Evolutionary conservation across 2,113 vertebrate species (phyloP), one percentile per base, ranked within the genome.

Genomic region (Cisticola juncidis): DNA sequence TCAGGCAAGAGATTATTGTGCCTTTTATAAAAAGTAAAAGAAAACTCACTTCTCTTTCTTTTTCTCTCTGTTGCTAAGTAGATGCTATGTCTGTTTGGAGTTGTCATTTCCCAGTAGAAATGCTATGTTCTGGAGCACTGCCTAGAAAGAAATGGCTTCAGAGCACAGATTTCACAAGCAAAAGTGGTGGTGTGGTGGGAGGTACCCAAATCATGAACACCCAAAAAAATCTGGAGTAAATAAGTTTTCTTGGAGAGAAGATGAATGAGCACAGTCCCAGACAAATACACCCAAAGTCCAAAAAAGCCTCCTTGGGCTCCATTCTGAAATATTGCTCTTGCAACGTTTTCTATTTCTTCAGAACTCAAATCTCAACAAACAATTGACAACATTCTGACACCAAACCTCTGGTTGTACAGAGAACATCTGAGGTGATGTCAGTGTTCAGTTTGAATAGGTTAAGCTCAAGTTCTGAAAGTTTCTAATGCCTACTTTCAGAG

Each of bases 61-160:
- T 97, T 92, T 89, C 79, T 77, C 84, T 78, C 81, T 71, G 71
- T 94, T 96, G 88, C 90, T 97, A 96, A 96, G 92, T 97, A 95
- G 96, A 95, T 92, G 56, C 10, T 92, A 68, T 92, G 86, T 82
- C 86, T 95, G 80, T 92, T 92, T 95, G 79, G 60, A 87, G 95
- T 85, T 23, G 0, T 90, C 54, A 92, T 94, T 96, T 96, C 93
- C 92, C 93, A 90, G 58, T 71, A 92, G 88, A 94, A 94, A 94
- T 77, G 83, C 51, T 86, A 28, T 65, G 21, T 82, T 92, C 81
- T 94, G 93, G 94, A 96, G 56, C 33, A 44, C 11, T 95, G 95
- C 95, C 94, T 95, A 51, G 86, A 88, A 95, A 86, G 33, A 64
- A 83, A 90, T 79, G 58, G 45, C 35, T 92, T 95, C 57, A 64